Percentiles rank a stretch among this genome's conserved stretches.
These are phyloP conservation scores for Charaxes varanes DNA, from an alignment of 1,140 invertebrate genomes.

Conservation along the genomic window DNA sequence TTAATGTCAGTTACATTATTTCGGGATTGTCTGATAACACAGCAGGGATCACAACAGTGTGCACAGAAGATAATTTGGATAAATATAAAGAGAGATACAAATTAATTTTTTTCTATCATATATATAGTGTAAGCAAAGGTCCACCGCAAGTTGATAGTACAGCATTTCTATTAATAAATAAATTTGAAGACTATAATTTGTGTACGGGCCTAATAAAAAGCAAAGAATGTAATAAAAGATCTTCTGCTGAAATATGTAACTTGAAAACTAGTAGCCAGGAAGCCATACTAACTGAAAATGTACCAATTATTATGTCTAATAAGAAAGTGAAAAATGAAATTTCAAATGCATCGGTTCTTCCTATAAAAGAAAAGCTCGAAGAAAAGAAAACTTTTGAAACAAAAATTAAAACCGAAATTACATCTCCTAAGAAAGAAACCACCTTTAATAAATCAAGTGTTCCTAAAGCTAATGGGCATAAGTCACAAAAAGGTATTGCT, in stretches of 20 bases:
- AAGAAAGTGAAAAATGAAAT: conserved; percentile 29
- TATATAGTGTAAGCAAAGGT: conserved; percentile 54
- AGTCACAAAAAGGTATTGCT: conserved; percentile 44
- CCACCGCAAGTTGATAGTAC: conserved; percentile 30
- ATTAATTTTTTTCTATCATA: conserved; percentile 46
- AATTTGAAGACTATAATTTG: conserved; percentile 46
- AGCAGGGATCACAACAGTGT: conserved; percentile 39
- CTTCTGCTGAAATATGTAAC: conserved; percentile 37
- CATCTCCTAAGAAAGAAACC: conserved; percentile 32
- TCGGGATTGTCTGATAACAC: conserved; percentile 39
- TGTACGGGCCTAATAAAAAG: conserved; percentile 51
- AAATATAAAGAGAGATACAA: conserved; percentile 30
- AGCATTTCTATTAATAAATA: conserved; percentile 36
- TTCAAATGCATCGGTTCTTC: background rate
- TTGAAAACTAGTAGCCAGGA: conserved; percentile 43
- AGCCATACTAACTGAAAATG: conserved; percentile 13
- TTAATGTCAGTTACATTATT: conserved; percentile 48
- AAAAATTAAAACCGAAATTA: conserved; percentile 22
- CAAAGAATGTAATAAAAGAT: conserved; percentile 37
- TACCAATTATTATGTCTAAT: conserved; percentile 11
- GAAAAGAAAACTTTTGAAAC: conserved; percentile 4
- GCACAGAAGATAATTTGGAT: conserved; percentile 36
- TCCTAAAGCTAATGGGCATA: conserved; percentile 21
- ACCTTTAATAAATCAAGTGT: conserved; percentile 14
- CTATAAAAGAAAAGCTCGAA: background rate